Base-by-base conservation (phyloP, 2,113 vertebrate species). In the Eptesicus fuscus region DNA sequence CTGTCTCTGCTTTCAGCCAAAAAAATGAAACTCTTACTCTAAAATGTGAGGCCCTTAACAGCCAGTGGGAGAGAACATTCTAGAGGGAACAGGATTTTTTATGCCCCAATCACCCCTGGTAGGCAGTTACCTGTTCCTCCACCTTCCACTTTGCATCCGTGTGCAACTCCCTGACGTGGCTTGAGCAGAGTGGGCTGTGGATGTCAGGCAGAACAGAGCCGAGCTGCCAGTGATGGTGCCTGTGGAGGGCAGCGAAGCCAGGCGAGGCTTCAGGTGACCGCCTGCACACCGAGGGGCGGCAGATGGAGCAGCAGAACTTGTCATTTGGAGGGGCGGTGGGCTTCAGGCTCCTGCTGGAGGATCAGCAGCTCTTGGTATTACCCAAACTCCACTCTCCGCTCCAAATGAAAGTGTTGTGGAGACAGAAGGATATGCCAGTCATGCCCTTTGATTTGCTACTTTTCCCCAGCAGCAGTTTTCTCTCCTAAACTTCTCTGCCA, bases 321-420 rank as follows among this genome's bases (percentile, higher is more conserved):
- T 71, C 93, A 65, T 96, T 85, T 97, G 95, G 95, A 90, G 69
- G 63, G 92, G 83, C 82, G 0, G 13, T 70, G 93, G 85, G 86
- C 65, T 93, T 37, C 4, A 0, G 79, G 86, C 69, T 71, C 91
- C 97, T 40, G 71, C 95, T 17, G 80, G 83, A 92, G 73, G 56
- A 28, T 14, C 69, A n/a, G 22, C 97, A 92, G 88, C 96, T 96
- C 84, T 93, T 83, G 56, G 40, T 32, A 28, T 63, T 56, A 51
- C 32, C 40, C 49, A 25, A 9, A 59, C 56, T 83, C 32, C 7
- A 40, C 77, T 53, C 40, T 56, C 69, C 73, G 56, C 70, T 78
- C 79, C 37, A 25, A 88, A 95, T 90, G 69, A 96, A 96, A 92
- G 94, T 22, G 42, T 95, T 88, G 70, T 18, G 10, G 78, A n/a